Evolutionary conservation across 2,888 invertebrate genomes (phyloP).

Genomic region (Meiosimyza decipiens): DNA sequence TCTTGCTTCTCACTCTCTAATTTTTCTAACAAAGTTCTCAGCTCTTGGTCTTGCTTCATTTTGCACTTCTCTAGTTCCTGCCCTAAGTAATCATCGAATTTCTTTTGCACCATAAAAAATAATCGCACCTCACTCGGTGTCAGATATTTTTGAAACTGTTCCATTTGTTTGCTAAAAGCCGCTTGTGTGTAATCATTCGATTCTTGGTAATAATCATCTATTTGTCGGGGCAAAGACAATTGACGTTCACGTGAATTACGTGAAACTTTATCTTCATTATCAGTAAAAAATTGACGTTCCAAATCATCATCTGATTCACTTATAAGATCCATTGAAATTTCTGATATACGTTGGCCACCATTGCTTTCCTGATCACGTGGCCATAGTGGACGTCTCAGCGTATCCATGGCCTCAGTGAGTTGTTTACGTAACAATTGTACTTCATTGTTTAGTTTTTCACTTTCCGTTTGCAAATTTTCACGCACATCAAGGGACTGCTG

Average conservation of each 20-base stretch:
- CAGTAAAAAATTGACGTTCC: conserved; percentile 59
- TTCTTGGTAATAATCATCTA: conserved; percentile 42
- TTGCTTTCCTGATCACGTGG: conserved; percentile 60
- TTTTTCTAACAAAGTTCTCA: conserved; percentile 60
- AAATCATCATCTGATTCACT: conserved; percentile 66
- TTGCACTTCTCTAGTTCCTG: conserved; percentile 70
- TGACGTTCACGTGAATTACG: conserved; percentile 62
- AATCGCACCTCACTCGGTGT: conserved; percentile 63
- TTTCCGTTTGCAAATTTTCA: conserved; percentile 73
- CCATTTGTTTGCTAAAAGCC: conserved; percentile 63
- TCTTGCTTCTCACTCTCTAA: conserved; percentile 72
- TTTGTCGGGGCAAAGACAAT: conserved; percentile 53
- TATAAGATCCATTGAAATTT: conserved; percentile 66
- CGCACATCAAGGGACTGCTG: conserved; percentile 74
- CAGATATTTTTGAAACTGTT: conserved; percentile 63
- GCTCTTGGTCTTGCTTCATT: conserved; percentile 59
- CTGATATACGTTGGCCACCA: conserved; percentile 63
- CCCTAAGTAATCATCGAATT: conserved; percentile 70
- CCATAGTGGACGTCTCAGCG: conserved; percentile 60
- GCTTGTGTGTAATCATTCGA: conserved; percentile 35
- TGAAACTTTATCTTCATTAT: conserved; percentile 60
- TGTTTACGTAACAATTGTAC: conserved; percentile 69
- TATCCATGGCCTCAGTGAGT: conserved; percentile 66
- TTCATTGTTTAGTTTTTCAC: conserved; percentile 73
- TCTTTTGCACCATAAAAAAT: conserved; percentile 68